Conservation (phyloP, 2,888 invertebrate species). For the Pandemis heparana region DNA sequence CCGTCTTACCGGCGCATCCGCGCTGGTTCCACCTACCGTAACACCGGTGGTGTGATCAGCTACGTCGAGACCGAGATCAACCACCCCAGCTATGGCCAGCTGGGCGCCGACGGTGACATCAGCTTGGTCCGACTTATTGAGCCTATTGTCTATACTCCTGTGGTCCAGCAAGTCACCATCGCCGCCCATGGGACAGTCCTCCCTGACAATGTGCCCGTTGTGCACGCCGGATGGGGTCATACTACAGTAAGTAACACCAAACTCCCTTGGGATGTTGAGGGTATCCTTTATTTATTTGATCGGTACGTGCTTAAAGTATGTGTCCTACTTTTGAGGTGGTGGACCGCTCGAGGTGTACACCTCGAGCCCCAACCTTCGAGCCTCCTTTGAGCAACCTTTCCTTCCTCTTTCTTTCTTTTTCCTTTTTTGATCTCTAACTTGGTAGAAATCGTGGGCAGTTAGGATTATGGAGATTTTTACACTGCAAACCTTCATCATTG, state of each 20-base stretch:
- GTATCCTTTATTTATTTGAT: too few species aligned
- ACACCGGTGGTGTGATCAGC: conserved; percentile 60
- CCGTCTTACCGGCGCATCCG: conserved; percentile 59
- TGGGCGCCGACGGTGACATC: conserved; percentile 59
- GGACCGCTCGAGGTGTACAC: too few species aligned
- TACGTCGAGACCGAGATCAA: conserved; percentile 49
- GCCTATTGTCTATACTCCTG: conserved; percentile 49
- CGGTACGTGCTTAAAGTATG: too few species aligned
- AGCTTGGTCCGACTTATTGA: conserved; percentile 51
- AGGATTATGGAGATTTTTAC: too few species aligned
- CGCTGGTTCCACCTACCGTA: conserved; percentile 63
- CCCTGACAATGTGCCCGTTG: conserved; percentile 55
- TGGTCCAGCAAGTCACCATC: conserved; percentile 53
- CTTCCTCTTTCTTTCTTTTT: too few species aligned
- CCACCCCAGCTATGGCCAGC: conserved; percentile 59
- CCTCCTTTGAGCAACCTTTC: too few species aligned
- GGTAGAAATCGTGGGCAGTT: too few species aligned
- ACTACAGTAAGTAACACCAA: conserved; percentile 59
- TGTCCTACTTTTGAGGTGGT: too few species aligned
- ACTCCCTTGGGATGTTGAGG: too few species aligned
- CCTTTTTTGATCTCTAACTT: too few species aligned
- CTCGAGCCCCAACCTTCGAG: too few species aligned
- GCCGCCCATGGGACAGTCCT: conserved; percentile 43
- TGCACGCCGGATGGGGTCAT: conserved; percentile 65
- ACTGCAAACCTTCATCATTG: too few species aligned